Evolutionary conservation across 2,797 vertebrate genomes (phyloP), one percentile per base, ranked within the genome.

Genomic region (Clarias fuscus): DNA sequence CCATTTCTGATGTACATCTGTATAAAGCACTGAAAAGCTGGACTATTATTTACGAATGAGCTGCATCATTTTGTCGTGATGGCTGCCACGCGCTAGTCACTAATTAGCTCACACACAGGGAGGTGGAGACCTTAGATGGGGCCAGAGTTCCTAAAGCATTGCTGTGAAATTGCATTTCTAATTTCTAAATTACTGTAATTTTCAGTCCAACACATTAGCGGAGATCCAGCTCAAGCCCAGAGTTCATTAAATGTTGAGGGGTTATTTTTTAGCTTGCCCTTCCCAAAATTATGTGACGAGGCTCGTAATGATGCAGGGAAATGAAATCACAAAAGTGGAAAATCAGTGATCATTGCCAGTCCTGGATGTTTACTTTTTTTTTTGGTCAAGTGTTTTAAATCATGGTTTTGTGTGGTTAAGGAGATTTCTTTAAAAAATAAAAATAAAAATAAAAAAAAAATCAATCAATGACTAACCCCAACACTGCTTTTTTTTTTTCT

Each of bases 181-280:
- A 90, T 91, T 90, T 86, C 84, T 90, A 90, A 90, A 91, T 88
- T 87, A 92, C 81, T 70, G 83, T 89, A 65, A 89, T 89, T 91
- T 91, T 87, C 88, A 59, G 80, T 43, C 88, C 71, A 86, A 77
- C 88, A 85, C 84, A 48, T 77, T 85, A 86, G 75, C 53, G 61
- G 84, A 77, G 79, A 85, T 80, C 81, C 67, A 87, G 79, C 62
- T 71, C 77, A 40, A 53, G 62, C 68, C 67, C 64, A 78, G 59
- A 65, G 82, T 81, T 88, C 77, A 89, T 79, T 85, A 82, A 72
- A 82, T 72, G 79, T 86, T 18, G 83, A 82, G 79, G 30, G 72
- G 59, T 68, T 82, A 33, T 85, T 77, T 67, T 77, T 78, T 77
- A 77, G 61, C 59, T 56, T 72, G 86, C 30, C 83, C 86, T 75